A percentile compares a stretch with the other conserved stretches of the same genome.
Conservation (phyloP, 2,888 invertebrate species). For the Leucozona laternaria region DNA sequence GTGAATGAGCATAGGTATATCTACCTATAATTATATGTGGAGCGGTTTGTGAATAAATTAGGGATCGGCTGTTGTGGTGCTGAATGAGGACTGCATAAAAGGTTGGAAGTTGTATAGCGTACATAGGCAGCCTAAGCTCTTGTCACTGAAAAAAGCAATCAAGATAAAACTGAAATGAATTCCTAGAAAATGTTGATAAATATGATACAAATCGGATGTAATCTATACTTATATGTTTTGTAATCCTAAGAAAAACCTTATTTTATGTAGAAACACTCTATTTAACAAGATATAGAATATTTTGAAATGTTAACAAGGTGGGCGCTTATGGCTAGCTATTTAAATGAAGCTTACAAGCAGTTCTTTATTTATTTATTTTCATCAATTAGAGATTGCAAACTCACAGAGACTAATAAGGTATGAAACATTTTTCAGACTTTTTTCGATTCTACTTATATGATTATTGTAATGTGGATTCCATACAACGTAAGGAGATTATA, state of each 20-base stretch:
- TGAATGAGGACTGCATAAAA: neutral
- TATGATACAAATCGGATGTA: neutral
- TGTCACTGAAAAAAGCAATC: neutral
- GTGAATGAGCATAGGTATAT: neutral
- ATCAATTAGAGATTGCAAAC: too few species aligned
- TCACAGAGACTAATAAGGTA: too few species aligned
- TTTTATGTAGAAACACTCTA: neutral
- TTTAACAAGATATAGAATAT: neutral
- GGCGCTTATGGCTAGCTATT: neutral
- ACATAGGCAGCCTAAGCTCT: neutral
- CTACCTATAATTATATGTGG: neutral
- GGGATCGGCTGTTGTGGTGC: neutral
- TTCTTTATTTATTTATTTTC: neutral
- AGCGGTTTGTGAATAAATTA: slow-evolving; percentile 15
- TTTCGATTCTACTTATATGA: too few species aligned
- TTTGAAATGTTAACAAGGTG: neutral
- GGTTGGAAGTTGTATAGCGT: neutral
- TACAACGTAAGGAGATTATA: too few species aligned
- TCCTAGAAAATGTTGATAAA: neutral
- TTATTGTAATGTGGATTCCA: too few species aligned
- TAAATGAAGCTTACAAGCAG: neutral
- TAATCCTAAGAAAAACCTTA: neutral
- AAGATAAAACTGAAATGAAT: neutral
- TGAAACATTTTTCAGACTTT: too few species aligned
- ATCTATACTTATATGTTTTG: neutral